phyloP scores from a whole-genome alignment of 1,140 invertebrate species.

The Dufourea novaeangliae region DNA sequence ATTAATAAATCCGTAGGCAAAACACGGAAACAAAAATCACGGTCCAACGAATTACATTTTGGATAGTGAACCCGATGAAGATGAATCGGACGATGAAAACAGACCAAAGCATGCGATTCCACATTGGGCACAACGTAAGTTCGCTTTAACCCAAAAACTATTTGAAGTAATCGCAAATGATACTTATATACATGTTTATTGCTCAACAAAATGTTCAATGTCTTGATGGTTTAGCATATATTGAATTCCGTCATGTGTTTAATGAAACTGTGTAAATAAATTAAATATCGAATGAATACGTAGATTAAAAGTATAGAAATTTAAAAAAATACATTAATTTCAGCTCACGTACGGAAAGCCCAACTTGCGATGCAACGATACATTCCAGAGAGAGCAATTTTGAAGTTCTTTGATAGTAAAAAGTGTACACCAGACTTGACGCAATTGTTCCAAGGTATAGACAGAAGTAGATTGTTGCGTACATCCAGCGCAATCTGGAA shows the following conservation, averaged over 20 bases:
- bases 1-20: slow-evolving; percentile 53
- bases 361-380: slow-evolving; percentile 73
- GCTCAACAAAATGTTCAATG: too few relatives aligned
- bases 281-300: not conserved
- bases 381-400: slow-evolving; percentile 77
- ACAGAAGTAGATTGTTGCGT: slow-evolving; percentile 84
- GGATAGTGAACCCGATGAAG: slow-evolving; percentile 80
- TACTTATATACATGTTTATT: too few relatives aligned
- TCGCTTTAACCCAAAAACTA: not conserved
- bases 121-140: slow-evolving; percentile 81
- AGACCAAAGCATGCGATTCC: slow-evolving; percentile 81
- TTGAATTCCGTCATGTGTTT: too few relatives aligned
- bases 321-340: slow-evolving; percentile 41
- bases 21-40: slow-evolving; percentile 58
- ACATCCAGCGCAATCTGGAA: slow-evolving; percentile 88
- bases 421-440: slow-evolving; percentile 85
- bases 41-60: slow-evolving; percentile 69
- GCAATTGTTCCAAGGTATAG: slow-evolving; percentile 86
- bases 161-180: not conserved
- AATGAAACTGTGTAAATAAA: too few relatives aligned
- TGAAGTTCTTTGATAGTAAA: slow-evolving; percentile 84
- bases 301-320: not conserved
- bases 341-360: slow-evolving; percentile 69
- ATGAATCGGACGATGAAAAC: slow-evolving; percentile 83
- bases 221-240: too few relatives aligned